Evolutionary conservation across 1,140 invertebrate species (phyloP).

Genomic region (Arctopsyche grandis): DNA sequence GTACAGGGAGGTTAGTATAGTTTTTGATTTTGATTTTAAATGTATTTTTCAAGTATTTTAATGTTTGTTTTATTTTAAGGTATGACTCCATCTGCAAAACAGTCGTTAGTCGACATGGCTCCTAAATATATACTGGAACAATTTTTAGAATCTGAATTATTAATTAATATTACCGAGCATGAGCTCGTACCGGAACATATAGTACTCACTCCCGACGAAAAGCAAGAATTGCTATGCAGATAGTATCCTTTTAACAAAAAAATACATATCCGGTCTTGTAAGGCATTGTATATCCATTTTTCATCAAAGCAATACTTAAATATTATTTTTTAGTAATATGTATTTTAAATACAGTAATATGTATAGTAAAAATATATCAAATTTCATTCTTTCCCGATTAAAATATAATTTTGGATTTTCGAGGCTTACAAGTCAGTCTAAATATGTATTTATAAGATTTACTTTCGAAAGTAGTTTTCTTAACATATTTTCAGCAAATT

Average conservation of each 20-base stretch:
- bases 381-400: too few species aligned
- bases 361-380: too few species aligned
- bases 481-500: constrained; percentile 78
- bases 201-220: constrained; percentile 97
- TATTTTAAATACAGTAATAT: neutral
- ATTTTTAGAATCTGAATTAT: constrained; percentile 96
- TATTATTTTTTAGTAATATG: neutral
- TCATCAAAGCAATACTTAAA: neutral
- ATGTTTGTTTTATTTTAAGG: constrained; percentile 67
- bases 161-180: constrained; percentile 99
- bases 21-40: neutral
- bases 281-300: neutral
- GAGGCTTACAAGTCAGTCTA: too few species aligned
- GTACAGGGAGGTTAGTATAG: constrained; percentile 76
- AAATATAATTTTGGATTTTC: too few species aligned
- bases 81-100: constrained; percentile 99
- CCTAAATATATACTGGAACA: constrained; percentile 99
- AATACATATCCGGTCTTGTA: too few species aligned
- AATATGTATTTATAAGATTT: too few species aligned
- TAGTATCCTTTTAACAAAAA: constrained; percentile 78
- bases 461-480: constrained; percentile 55
- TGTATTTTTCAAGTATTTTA: neutral
- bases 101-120: constrained; percentile 97
- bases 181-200: constrained; percentile 99
- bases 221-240: constrained; percentile 91